Evolutionary conservation across 2,888 invertebrate species (phyloP).

Genomic region (Nemotelus nigrinus): DNA sequence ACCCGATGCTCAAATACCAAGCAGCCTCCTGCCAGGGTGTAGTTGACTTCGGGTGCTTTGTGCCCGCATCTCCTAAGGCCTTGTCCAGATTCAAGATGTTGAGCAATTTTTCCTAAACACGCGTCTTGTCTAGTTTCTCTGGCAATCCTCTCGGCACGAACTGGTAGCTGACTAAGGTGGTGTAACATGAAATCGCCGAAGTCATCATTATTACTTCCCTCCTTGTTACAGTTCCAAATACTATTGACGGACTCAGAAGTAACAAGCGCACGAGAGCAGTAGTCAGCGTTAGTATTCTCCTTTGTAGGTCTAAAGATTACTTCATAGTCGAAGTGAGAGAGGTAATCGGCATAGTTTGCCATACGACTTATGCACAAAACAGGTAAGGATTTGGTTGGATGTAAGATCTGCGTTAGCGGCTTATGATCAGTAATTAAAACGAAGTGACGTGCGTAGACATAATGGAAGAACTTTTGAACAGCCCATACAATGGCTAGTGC

Average conservation of each 20-base stretch:
- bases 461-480: slow-evolving; percentile 45
- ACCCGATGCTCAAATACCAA: slow-evolving; percentile 23
- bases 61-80: neutral
- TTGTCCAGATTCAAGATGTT: slow-evolving; percentile 42
- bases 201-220: slow-evolving; percentile 10
- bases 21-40: neutral
- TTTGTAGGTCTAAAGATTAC: neutral
- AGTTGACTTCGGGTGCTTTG: slow-evolving; percentile 27
- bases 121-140: slow-evolving; percentile 46
- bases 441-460: slow-evolving; percentile 44
- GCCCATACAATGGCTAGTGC: slow-evolving; percentile 48
- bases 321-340: slow-evolving; percentile 27
- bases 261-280: neutral
- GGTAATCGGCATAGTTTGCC: slow-evolving; percentile 16
- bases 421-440: slow-evolving; percentile 47
- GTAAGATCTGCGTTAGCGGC: slow-evolving; percentile 18
- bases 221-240: too few relatives aligned
- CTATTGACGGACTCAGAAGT: neutral
- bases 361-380: slow-evolving; percentile 33
- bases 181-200: slow-evolving; percentile 48
- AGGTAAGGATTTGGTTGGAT: slow-evolving; percentile 40
- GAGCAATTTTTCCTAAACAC: slow-evolving; percentile 46
- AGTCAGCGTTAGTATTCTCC: slow-evolving; percentile 24
- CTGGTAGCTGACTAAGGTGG: slow-evolving; percentile 50
- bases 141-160: slow-evolving; percentile 43